Percentiles rank a stretch among this genome's conserved stretches.
Conservation (phyloP, 2,888 invertebrate species). For the Pycnomerus fuliginosus region DNA sequence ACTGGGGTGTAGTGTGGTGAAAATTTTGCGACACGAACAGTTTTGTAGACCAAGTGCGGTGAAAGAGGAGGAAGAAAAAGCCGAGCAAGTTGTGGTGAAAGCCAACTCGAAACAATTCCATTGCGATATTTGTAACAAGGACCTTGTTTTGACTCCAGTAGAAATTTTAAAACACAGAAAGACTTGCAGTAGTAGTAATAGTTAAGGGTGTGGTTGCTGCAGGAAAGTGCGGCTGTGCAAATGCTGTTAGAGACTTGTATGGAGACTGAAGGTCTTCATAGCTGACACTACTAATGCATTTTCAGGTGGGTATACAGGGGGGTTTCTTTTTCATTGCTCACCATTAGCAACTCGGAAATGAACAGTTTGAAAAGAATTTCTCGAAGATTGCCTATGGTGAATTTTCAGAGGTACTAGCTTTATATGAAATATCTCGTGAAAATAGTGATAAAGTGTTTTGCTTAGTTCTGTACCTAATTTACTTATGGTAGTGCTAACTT, state of each 20-base stretch:
- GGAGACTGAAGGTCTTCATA: slow-evolving; percentile 82
- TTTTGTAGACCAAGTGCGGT: slow-evolving; percentile 50
- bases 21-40: slow-evolving; percentile 72
- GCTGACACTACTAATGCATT: slow-evolving; percentile 94
- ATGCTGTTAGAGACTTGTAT: slow-evolving; percentile 90
- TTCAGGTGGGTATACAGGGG: too few species aligned
- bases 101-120: slow-evolving; percentile 65
- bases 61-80: slow-evolving; percentile 40
- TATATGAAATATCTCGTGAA: too few species aligned
- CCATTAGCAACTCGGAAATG: slow-evolving; percentile 8
- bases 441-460: too few species aligned
- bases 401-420: too few species aligned
- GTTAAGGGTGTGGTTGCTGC: slow-evolving; percentile 6
- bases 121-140: slow-evolving; percentile 71
- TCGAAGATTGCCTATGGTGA: too few species aligned
- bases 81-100: slow-evolving; percentile 39
- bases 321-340: too few species aligned
- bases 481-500: too few species aligned
- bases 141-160: slow-evolving; percentile 71
- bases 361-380: too few species aligned
- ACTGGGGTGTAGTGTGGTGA: slow-evolving; percentile 58
- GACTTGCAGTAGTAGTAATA: slow-evolving; percentile 54
- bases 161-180: slow-evolving; percentile 86
- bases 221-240: slow-evolving; percentile 61
- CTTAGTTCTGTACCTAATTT: too few species aligned